Percentiles rank a stretch among this genome's conserved stretches.
Conservation (phyloP, 2,797 vertebrate species). For the Periparus ater region DNA sequence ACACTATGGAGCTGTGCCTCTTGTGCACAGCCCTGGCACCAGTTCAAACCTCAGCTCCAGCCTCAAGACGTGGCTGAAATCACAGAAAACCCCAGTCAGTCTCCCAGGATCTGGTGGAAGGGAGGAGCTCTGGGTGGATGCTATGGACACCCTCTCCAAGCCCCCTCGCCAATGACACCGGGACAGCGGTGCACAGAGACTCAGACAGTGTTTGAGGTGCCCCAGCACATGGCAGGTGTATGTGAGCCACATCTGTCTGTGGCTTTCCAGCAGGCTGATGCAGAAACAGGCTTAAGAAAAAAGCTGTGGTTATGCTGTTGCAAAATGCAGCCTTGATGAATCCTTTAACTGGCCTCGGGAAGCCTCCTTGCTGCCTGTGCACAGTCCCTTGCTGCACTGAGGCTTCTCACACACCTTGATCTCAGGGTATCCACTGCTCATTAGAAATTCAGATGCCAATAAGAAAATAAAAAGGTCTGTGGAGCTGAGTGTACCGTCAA, state of each 20-base stretch:
- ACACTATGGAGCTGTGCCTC: fast-evolving
- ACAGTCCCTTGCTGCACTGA: not conserved
- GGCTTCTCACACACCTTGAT: not conserved
- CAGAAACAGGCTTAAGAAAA: not conserved
- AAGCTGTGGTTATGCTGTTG: not conserved
- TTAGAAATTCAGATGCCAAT: not conserved
- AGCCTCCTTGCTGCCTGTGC: not conserved
- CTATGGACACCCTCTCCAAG: not conserved
- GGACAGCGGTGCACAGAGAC: fast-evolving
- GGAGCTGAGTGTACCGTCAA: not conserved
- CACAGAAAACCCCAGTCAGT: fast-evolving
- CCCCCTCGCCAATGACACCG: fast-evolving
- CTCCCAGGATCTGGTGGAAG: not conserved
- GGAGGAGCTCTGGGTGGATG: not conserved
- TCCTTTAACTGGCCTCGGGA: not conserved
- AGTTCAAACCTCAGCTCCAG: not conserved
- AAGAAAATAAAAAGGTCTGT: not conserved
- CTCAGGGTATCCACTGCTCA: not conserved
- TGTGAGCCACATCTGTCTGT: not conserved
- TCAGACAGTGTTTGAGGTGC: fast-evolving
- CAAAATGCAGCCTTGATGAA: not conserved
- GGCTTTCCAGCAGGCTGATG: not conserved
- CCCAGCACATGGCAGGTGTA: not conserved
- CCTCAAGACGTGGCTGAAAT: not conserved
- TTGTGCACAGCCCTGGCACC: not conserved